Evolutionary conservation across 2,888 invertebrate genomes (phyloP), one percentile per base, ranked within the genome.

Genomic region (Aethes cnicana): DNA sequence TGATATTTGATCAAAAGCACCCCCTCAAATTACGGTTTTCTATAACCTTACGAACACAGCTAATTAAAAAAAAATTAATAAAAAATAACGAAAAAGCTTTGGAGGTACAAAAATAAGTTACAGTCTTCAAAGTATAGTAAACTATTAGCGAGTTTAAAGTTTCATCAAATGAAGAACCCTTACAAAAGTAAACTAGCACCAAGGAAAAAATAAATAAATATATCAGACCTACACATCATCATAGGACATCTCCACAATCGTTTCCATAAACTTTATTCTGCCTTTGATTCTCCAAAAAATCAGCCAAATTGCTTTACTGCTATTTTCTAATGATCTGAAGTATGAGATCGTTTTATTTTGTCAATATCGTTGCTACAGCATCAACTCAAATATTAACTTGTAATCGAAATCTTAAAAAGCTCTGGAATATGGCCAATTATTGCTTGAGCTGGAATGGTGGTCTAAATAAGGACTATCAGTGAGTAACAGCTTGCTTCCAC

Each of bases 391-490:
- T n/a, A n/a, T n/a, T n/a, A n/a, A n/a, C n/a, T n/a, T n/a, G n/a
- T n/a, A 11, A 32, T 9, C 33, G 5, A 23, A 36, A 32, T 18
- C 14, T 56, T 54, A 62, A 54, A 58, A 88, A 21, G 87, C 90
- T 66, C 90, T 81, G 9, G 87, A 77, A 63, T 90, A 90, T 35
- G 90, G 90, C 90, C 90, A 90, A 58, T 90, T 89, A 67, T 88
- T 85, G 60, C 89, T 90, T 3, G 90, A 87, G 23, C 90, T 86
- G 0, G 89, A 89, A 68, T 90, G 89, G 52, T 92, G 92, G 28
- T 91, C 91, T 69, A 91, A 81, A 60, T 91, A 91, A 1, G 92
- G 92, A 68, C 92, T 92, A 58, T 93, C 92, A 9, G 92, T 91
- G 6, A 92, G 72, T 1, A 92, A 74, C 6, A 92, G 72, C 64